Base-by-base conservation (phyloP, 2,797 vertebrate genomes). In the Acanthiza pusilla region DNA sequence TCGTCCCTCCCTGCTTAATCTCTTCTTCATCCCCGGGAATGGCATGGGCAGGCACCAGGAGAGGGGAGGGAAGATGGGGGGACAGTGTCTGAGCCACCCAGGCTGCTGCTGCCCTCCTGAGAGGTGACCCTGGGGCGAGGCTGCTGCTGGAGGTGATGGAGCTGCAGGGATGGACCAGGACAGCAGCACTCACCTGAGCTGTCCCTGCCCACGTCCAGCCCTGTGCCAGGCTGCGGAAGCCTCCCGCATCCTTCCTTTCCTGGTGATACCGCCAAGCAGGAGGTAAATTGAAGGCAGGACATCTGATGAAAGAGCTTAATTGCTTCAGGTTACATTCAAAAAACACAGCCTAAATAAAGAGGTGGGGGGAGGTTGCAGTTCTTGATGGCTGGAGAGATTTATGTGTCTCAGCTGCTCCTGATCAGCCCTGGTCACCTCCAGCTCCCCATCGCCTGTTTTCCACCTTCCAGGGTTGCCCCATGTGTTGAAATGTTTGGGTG, bases 361-460 rank as follows among this genome's bases (percentile, higher is more conserved):
- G 16, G n/a, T 8, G 25, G 54, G 38, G 36, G 62, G n/a, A 77
- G 63, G 61, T 10, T 54, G 86, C 63, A 42, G 70, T 48, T 72
- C 85, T 47, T 57, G 61, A 40, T 86, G 57, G 63, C 68, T 88
- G 32, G 45, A 70, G 79, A 90, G 95, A 96, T 94, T 95, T 93
- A 95, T 95, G 92, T 36, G 54, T 73, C 82, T 95, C 94, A 94
- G 91, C 93, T 96, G 95, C 94, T 95, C 78, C 81, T 74, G 86
- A 93, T 91, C 92, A 89, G 92, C 62, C 54, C 57, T 3, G 17
- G 79, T 81, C 93, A 73, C 85, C 90, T 90, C 78, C 85, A 66
- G 75, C 26, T 92, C 91, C 62, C 82, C 65, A 79, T 18, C 0
- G 36, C 5, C 1, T 76, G 87, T 79, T 87, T 80, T 78, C 71